phyloP scores from a whole-genome alignment of 2,888 invertebrate species.

The Rhaphigaster nebulosa region DNA sequence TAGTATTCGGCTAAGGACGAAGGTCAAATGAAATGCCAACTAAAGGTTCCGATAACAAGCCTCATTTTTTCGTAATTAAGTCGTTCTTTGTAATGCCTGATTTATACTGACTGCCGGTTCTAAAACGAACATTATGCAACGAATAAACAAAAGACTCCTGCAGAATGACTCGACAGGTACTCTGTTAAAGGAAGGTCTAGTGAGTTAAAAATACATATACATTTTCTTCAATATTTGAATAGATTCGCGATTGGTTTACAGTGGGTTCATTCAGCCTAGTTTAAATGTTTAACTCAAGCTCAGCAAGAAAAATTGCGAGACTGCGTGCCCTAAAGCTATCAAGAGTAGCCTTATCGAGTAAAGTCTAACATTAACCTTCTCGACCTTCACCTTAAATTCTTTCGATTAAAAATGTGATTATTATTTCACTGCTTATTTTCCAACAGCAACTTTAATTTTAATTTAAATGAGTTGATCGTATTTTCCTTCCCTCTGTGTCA shows the following conservation, averaged over 20 bases:
- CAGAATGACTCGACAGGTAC: neutral
- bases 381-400: too few relatives aligned
- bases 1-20: neutral
- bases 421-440: neutral
- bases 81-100: neutral
- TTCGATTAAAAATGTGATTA: neutral
- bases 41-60: neutral
- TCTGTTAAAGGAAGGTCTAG: neutral
- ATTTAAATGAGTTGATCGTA: too few relatives aligned
- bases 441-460: too few relatives aligned
- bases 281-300: neutral
- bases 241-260: neutral
- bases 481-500: too few relatives aligned
- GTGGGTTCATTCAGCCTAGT: neutral
- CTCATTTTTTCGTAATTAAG: neutral
- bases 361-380: neutral
- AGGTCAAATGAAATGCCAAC: slow-evolving; percentile 4
- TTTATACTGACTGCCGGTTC: neutral
- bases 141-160: neutral
- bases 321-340: neutral
- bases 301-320: neutral
- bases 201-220: neutral
- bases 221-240: neutral
- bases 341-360: neutral
- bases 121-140: neutral